Evolutionary conservation across 2,113 vertebrate species (phyloP), one percentile per base, ranked within the genome.

Genomic region (Procavia capensis): DNA sequence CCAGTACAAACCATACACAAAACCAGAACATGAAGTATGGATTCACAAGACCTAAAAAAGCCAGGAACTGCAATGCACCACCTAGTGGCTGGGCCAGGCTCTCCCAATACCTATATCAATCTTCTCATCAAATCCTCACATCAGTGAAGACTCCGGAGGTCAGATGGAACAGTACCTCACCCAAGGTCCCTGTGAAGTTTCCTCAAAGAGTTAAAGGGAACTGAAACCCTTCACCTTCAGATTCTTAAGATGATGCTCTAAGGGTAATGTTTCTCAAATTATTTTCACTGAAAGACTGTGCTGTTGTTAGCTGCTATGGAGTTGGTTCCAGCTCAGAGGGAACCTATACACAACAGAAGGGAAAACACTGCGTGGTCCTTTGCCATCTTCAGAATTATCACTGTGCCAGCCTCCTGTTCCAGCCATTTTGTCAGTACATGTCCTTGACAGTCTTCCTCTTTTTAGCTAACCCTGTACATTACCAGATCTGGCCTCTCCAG

Each of bases 1-100:
- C 61, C 9, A 29, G 61, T 1, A n/a, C 9, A 1, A 1, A 9
- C 0, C 4, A 24, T 4, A 11, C 1, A 0, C 0, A 0, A 47
- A 81, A 68, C 13, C 24, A 43, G 29, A 6, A 59, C 3, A 16
- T 9, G 61, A 11, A 0, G 1, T 59, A 41, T 16, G 57, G 57
- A 22, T 59, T 59, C 19, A 24, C 25, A 16, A 24, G 70, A 4
- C 9, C 20, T 24, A 3, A 39, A 39, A 5, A 39, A 2, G 0
- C 3, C 14, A 87, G 34, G 11, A 6, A 27, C 5, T 3, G 19
- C 68, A 54, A 2, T 1, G 13, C 9, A 66, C 4, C 27, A 9
- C 9, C 6, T 3, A 7, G 41, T 16, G 45, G 41, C 16, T 24
- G n/a, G 41, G 27, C 4, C 31, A 36, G 11, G 31, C 5, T 3